phyloP scores from a whole-genome alignment of 2,113 vertebrate genomes.

The Halcyon senegalensis region DNA sequence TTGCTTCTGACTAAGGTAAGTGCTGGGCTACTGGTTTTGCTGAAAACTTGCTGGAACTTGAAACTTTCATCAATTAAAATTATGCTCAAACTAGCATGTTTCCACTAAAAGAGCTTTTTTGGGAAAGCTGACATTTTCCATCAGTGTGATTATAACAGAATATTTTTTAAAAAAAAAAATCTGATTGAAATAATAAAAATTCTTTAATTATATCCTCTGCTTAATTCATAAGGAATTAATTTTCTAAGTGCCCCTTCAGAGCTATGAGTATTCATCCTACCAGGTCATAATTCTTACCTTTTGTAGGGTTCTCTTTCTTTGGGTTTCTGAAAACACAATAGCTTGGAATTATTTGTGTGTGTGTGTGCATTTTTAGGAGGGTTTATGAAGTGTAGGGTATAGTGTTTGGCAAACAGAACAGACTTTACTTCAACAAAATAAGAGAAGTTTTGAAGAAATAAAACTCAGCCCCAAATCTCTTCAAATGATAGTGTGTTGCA shows the following conservation, averaged over 20 bases:
- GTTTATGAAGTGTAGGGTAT: accelerated
- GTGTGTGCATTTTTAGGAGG: not conserved
- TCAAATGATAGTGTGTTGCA: not conserved
- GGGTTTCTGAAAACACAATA: not conserved
- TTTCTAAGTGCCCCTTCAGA: not conserved
- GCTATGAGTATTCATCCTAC: not conserved
- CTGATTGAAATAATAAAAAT: not conserved
- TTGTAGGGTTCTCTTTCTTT: not conserved
- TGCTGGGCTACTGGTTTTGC: not conserved
- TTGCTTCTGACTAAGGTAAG: not conserved
- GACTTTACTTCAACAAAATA: not conserved
- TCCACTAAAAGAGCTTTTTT: not conserved
- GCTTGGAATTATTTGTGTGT: not conserved
- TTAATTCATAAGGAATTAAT: not conserved
- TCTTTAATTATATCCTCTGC: not conserved
- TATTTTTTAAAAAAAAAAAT: not conserved
- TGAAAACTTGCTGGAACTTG: not conserved
- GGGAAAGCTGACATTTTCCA: not conserved
- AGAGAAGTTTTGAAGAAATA: not conserved
- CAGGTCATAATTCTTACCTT: not conserved
- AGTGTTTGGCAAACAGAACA: not conserved
- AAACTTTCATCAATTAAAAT: not conserved
- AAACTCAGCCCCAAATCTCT: not conserved
- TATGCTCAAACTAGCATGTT: not conserved
- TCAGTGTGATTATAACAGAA: not conserved